Evolutionary conservation across 1,140 invertebrate species (phyloP), one percentile per base, ranked within the genome.

Genomic region (Zaprionus davidi): DNA sequence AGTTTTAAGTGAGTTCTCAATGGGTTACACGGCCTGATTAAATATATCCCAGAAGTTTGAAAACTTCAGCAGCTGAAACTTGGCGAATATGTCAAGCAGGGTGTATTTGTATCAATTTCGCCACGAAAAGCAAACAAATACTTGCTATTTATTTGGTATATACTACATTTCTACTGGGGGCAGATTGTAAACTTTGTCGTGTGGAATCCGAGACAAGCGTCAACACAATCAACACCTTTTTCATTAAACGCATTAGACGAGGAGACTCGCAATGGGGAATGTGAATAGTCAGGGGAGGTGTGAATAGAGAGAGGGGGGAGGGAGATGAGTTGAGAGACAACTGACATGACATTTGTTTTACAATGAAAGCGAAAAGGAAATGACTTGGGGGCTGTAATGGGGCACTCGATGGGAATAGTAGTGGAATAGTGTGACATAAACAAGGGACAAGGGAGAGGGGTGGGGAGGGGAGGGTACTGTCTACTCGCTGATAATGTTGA

Each of bases 191-290:
- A 85, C 67, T 81, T 87, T 65, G 71, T 73, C 66, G 57, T 75
- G 57, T 75, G 66, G 65, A 67, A 77, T 79, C 44, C n/a, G 56
- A 71, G 71, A 67, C 62, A 62, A 57, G 58, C 44, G 84, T 88
- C 84, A 90, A 85, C 85, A 82, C 85, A 90, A 90, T 90, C 85
- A 90, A 90, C 85, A 90, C 85, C 81, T 90, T 90, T 90, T 90
- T 90, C 85, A 90, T 90, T 90, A 90, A 90, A 81, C 82, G 85
- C 85, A 90, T 90, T 90, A 90, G 85, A 78, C 78, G 84, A 77
- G 84, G 31, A 77, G 83, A 60, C 73, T 87, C 75, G 67, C 74
- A 31, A 71, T 34, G 62, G 60, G 2, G 60, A 53, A 53, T 28
- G 31, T 26, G n/a, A 7, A n/a, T 15, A n/a, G 22, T n/a, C 7